phyloP scores from a whole-genome alignment of 1,140 invertebrate species.

The Sycophaga agraensis region DNA sequence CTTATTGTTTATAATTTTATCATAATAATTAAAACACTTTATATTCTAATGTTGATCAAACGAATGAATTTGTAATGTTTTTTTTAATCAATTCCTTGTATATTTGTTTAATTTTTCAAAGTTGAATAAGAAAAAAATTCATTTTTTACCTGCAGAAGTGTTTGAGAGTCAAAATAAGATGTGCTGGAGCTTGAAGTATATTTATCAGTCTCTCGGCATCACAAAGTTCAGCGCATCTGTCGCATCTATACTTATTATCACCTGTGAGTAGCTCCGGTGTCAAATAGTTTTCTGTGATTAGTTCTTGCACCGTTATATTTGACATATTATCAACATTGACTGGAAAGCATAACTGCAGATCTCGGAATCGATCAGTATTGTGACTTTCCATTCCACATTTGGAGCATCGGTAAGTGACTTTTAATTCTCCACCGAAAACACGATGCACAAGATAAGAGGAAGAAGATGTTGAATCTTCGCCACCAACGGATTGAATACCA shows the following conservation, averaged over 20 bases:
- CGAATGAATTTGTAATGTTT: background rate
- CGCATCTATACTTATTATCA: conserved; percentile 81
- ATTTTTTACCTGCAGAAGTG: conserved; percentile 62
- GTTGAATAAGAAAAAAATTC: too few relatives aligned
- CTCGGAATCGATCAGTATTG: conserved; percentile 75
- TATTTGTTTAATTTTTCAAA: too few relatives aligned
- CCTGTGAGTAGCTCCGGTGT: conserved; percentile 74
- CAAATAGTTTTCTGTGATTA: conserved; percentile 72
- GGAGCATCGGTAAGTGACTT: conserved; percentile 71
- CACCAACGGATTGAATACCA: conserved; percentile 56
- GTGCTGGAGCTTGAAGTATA: conserved; percentile 71
- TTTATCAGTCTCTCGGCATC: conserved; percentile 75
- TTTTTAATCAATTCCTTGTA: too few relatives aligned
- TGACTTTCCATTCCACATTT: conserved; percentile 70
- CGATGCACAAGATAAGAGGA: conserved; percentile 64
- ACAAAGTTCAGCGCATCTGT: conserved; percentile 70
- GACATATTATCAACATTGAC: conserved; percentile 60
- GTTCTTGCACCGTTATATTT: conserved; percentile 65
- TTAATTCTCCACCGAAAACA: conserved; percentile 73
- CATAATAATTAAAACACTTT: background rate
- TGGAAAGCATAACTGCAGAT: conserved; percentile 80
- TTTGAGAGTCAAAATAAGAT: conserved; percentile 78
- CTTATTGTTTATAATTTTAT: background rate
- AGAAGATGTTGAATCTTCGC: conserved; percentile 41
- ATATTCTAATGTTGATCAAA: background rate